Percentiles rank a stretch among this genome's conserved stretches.
Conservation (phyloP, 2,888 invertebrate genomes). For the Stomorhina lunata region DNA sequence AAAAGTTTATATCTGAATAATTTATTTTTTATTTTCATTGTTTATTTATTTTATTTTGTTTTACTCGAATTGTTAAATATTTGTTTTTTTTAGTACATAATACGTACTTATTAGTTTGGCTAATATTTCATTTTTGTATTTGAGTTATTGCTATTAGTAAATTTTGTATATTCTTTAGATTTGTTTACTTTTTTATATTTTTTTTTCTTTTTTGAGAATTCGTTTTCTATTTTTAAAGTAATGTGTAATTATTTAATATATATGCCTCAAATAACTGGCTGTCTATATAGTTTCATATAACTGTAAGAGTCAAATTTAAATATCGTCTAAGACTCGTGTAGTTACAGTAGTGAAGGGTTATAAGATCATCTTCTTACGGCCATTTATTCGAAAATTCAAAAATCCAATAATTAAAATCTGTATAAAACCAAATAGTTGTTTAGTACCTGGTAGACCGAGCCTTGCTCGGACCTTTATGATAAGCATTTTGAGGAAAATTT, state of each 20-base stretch:
- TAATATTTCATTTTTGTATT: conserved; percentile 1
- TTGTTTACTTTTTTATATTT: conserved; percentile 11
- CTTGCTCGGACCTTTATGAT: too few species aligned
- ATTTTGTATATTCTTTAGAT: neutral
- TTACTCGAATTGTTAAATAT: conserved; percentile 33
- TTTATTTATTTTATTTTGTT: conserved; percentile 30
- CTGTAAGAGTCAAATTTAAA: too few species aligned
- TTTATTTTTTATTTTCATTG: neutral
- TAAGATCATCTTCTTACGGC: too few species aligned
- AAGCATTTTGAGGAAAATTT: too few species aligned
- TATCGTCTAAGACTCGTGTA: too few species aligned
- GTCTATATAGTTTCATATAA: too few species aligned
- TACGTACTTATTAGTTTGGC: conserved; percentile 18
- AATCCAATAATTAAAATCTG: too few species aligned
- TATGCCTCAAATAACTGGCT: neutral
- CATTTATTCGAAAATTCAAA: too few species aligned
- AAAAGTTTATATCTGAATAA: too few species aligned
- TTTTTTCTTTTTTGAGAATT: neutral
- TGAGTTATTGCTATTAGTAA: neutral
- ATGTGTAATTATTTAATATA: neutral
- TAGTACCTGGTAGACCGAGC: too few species aligned
- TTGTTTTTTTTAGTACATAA: conserved; percentile 19
- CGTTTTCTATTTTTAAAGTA: neutral
- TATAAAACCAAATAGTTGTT: too few species aligned
- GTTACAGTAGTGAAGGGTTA: too few species aligned